Base-by-base conservation (phyloP, 1,140 invertebrate species). In the Cotesia vestalis region DNA sequence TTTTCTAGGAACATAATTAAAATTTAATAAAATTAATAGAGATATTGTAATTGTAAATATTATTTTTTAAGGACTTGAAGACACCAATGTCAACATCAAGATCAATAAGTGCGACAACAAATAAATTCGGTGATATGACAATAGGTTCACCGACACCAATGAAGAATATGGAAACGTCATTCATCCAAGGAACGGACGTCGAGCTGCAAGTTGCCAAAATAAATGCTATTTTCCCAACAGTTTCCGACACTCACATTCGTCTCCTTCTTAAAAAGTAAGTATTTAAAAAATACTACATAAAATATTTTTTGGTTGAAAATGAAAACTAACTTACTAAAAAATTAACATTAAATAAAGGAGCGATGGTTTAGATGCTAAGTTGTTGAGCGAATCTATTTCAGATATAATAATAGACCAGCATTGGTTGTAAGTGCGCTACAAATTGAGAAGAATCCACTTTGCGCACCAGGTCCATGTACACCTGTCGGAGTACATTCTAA, bases 401-500 rank as follows among this genome's bases (percentile, higher is more conserved):
- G 94, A 88, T 95, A 95, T 87, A 94, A 97, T 87, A 95, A 96
- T 85, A 91, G 95, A 73, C 94, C 96, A 88, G 95, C 95, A 74
- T 92, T 97, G 77, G 95, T 97, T 40, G 94, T 97, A 85, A 96
- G 94, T 85, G 95, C 95, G 36, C 89, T 97, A 63, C 94, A 97
- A 89, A 94, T 96, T 67, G 95, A 96, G 84, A 96, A 96, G 85
- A 93, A 96, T 90, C 95, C 95, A 71, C 91, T 96, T 72, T 93
- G 92, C 59, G 95, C 94, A 63, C 94, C 94, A 35, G 94, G 94
- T 63, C 94, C 94, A 9, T 91, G 88, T 75, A 87, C 85, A 74
- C 85, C 85, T 34, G 78, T 86, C 20, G 85, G 84, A 69, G 84
- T 86, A 74, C 82, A 86, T 73, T 85, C 83, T 17, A 83, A 81